Conservation (phyloP, 1,140 invertebrate genomes). For the Scaptomyza montana region DNA sequence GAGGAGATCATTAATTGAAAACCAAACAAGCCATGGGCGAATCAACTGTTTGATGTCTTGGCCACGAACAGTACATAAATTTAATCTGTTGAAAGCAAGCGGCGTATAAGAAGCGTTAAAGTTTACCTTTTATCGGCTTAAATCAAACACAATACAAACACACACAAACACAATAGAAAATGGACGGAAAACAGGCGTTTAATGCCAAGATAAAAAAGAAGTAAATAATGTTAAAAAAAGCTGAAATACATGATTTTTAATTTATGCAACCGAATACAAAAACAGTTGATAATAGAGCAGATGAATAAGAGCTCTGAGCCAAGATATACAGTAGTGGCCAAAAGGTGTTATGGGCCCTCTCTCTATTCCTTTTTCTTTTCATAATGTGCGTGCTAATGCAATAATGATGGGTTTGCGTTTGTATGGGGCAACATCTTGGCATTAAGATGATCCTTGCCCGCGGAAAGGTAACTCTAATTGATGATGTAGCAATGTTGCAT, state of each 20-base stretch:
- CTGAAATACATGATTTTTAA: conserved; percentile 71
- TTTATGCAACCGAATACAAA: conserved; percentile 59
- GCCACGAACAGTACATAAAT: conserved; percentile 59
- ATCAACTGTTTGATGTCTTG: conserved; percentile 62
- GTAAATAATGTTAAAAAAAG: conserved; percentile 9
- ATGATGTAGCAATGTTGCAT: conserved; percentile 57
- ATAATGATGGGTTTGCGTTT: conserved; percentile 52
- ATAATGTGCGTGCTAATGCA: conserved; percentile 52
- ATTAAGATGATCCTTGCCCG: conserved; percentile 62
- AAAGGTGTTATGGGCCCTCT: conserved; percentile 54
- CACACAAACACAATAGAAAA: conserved; percentile 37
- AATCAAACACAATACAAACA: conserved; percentile 60
- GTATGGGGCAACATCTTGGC: neutral
- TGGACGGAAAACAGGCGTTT: conserved; percentile 63
- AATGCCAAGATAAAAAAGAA: conserved; percentile 40
- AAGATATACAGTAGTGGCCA: conserved; percentile 54
- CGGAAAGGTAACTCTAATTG: conserved; percentile 80
- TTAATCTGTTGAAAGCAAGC: conserved; percentile 67
- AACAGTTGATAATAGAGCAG: conserved; percentile 67
- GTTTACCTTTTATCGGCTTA: conserved; percentile 77
- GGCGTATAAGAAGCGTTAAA: conserved; percentile 72
- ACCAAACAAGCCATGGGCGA: conserved; percentile 69
- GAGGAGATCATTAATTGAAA: conserved; percentile 51
- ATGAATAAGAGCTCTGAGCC: neutral
- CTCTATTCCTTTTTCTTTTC: conserved; percentile 4